phyloP scores from a whole-genome alignment of 1,140 invertebrate species.

The Nasonia giraulti region DNA sequence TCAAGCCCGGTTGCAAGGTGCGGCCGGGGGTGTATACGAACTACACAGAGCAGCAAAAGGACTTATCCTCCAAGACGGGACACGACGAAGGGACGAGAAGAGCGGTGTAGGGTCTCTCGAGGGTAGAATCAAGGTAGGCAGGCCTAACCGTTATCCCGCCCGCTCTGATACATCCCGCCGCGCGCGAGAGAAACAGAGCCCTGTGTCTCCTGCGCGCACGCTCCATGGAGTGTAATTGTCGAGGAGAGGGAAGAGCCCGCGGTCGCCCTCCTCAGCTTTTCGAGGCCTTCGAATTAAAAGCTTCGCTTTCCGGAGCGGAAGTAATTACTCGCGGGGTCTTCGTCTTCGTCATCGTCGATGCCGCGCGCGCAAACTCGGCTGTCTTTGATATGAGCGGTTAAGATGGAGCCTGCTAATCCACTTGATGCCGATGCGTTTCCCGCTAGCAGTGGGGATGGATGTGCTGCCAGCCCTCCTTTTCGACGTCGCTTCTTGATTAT shows the following conservation, averaged over 20 bases:
- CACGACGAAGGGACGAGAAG: background rate
- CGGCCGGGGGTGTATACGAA: too few species aligned
- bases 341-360: background rate
- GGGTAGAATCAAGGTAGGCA: conserved; percentile 22
- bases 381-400: conserved; percentile 47
- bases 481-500: conserved; percentile 30
- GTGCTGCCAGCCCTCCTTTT: background rate
- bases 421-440: conserved; percentile 42
- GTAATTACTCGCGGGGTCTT: conserved; percentile 58
- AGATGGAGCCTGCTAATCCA: conserved; percentile 47
- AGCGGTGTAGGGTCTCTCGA: background rate
- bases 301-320: conserved; percentile 57
- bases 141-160: conserved; percentile 32
- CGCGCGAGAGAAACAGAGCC: conserved; percentile 35
- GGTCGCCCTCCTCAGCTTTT: conserved; percentile 48
- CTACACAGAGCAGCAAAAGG: conserved; percentile 67
- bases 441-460: background rate
- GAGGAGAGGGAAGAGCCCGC: conserved; percentile 54
- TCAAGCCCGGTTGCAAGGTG: background rate
- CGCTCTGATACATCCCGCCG: conserved; percentile 59
- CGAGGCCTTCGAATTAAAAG: conserved; percentile 65
- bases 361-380: background rate
- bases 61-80: conserved; percentile 47
- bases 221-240: conserved; percentile 67
- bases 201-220: background rate